Evolutionary conservation across 2,113 vertebrate species (phyloP).

Genomic region (Ailuropoda melanoleuca): DNA sequence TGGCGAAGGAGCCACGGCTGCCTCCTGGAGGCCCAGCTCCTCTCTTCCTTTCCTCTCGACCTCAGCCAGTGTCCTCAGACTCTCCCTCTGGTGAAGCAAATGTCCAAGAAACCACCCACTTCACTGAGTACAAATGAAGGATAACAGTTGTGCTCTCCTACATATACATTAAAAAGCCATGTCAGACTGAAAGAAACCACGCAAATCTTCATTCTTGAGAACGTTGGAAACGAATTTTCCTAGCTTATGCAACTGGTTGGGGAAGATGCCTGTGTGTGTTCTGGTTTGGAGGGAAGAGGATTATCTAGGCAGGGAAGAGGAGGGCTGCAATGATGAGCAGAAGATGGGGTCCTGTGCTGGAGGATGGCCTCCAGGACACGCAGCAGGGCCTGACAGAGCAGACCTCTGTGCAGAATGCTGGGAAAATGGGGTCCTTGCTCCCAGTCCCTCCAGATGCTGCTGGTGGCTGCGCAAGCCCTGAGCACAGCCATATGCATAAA

Average conservation of each 20-base stretch:
- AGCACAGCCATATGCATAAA: background rate
- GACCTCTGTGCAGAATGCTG: background rate
- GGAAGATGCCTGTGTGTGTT: background rate
- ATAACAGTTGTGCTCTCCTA: background rate
- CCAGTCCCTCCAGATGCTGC: background rate
- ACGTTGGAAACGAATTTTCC: background rate
- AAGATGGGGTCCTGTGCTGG: background rate
- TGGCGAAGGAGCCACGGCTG: too few relatives aligned
- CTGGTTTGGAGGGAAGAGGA: background rate
- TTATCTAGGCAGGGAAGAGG: background rate
- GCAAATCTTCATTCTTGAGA: background rate
- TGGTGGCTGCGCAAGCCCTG: background rate
- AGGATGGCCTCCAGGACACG: rapidly evolving
- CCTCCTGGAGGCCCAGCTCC: background rate
- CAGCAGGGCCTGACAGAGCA: background rate
- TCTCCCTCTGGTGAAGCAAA: background rate
- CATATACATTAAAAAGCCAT: background rate
- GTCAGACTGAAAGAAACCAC: background rate
- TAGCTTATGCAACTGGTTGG: background rate
- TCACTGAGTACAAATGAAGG: background rate
- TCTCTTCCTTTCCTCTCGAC: background rate
- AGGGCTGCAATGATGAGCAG: background rate
- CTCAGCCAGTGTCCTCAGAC: background rate
- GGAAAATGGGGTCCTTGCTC: background rate
- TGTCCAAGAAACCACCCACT: background rate